Evolutionary conservation across 2,888 invertebrate genomes (phyloP).

Genomic region (Pseudanteris insignis): DNA sequence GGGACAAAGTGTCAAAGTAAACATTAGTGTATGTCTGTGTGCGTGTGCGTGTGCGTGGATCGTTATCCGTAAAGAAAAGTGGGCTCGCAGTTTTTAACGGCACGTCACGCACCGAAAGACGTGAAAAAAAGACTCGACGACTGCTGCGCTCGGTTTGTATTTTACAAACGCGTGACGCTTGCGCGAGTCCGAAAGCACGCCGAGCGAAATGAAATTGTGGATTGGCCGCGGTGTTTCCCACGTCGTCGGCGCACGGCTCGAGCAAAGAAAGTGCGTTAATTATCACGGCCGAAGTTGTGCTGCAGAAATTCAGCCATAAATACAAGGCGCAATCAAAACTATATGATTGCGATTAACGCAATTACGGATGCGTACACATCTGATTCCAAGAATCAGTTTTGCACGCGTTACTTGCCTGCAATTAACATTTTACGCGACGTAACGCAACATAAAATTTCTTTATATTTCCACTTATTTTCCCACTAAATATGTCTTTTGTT

Average conservation of each 20-base stretch:
- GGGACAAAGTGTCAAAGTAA: too few relatives aligned
- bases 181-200: conserved; percentile 26
- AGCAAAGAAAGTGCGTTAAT: conserved; percentile 18
- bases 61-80: conserved; percentile 6
- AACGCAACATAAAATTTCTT: neutral
- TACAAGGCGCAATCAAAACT: conserved; percentile 3
- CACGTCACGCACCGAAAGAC: conserved; percentile 48
- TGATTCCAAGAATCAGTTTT: conserved; percentile 9
- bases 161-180: conserved; percentile 24
- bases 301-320: conserved; percentile 8
- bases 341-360: conserved; percentile 15
- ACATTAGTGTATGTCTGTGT: too few relatives aligned
- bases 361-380: conserved; percentile 19
- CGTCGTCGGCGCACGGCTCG: conserved; percentile 5
- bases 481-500: too few relatives aligned
- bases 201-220: conserved; percentile 16
- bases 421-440: conserved; percentile 5
- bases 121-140: conserved; percentile 42
- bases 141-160: conserved; percentile 13
- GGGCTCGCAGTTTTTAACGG: conserved; percentile 3
- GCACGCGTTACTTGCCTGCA: conserved; percentile 1
- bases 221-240: conserved; percentile 7
- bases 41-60: neutral
- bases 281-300: conserved; percentile 8
- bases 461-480: too few relatives aligned